Percentiles rank a stretch among this genome's conserved stretches.
phyloP scores from a whole-genome alignment of 2,888 invertebrate species.

The Epinotia ramella region DNA sequence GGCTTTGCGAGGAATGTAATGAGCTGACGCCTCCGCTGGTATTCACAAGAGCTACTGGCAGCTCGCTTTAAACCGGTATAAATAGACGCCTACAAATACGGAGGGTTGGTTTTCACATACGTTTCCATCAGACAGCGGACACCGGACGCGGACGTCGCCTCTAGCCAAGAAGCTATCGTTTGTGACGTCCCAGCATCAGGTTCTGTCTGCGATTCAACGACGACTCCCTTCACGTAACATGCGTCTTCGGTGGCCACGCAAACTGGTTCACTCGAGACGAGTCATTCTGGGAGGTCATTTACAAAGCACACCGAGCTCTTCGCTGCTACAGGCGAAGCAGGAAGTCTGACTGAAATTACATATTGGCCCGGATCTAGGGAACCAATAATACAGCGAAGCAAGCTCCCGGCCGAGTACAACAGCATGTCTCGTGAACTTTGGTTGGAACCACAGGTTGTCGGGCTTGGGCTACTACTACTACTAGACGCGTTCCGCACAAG shows the following conservation, averaged over 20 bases:
- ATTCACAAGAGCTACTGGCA: background rate
- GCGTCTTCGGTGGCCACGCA: background rate
- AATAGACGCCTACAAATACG: no score
- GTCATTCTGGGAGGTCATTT: no score
- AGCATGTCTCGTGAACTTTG: background rate
- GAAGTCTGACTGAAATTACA: no score
- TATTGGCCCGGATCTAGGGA: no score
- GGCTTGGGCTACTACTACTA: background rate
- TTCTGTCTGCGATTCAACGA: background rate
- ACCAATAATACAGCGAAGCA: no score
- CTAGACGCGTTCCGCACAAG: no score
- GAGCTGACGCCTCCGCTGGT: background rate
- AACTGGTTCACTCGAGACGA: no score
- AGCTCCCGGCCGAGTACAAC: background rate
- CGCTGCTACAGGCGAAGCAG: no score
- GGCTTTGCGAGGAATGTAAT: conserved; percentile 16
- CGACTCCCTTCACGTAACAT: background rate
- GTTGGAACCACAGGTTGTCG: background rate
- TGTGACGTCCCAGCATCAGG: background rate
- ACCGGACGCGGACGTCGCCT: background rate
- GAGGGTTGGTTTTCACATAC: background rate
- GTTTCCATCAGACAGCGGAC: background rate
- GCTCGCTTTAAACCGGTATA: no score
- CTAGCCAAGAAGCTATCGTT: background rate
- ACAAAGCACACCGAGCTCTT: no score